phyloP scores from a whole-genome alignment of 2,797 vertebrate genomes.

The Anomalospiza imberbis region DNA sequence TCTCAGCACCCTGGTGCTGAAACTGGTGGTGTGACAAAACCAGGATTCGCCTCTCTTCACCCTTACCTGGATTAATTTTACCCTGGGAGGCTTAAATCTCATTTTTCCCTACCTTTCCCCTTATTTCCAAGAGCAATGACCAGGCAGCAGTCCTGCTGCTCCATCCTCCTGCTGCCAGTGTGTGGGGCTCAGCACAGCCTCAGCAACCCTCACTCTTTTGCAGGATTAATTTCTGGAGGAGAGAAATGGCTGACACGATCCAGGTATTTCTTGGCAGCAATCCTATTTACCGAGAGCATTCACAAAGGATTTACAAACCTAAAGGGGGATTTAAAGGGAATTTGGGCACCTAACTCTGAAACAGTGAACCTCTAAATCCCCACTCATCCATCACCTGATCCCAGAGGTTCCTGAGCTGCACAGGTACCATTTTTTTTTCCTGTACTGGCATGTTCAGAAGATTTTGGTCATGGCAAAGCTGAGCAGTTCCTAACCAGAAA shows the following conservation, averaged over 20 bases:
- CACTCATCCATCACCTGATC: conserved; percentile 29
- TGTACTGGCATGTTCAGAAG: background rate
- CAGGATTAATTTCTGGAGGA: conserved; percentile 1
- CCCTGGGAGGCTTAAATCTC: background rate
- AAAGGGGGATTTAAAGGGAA: conserved; percentile 52
- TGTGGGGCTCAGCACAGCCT: background rate
- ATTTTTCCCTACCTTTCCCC: background rate
- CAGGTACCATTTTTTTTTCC: background rate
- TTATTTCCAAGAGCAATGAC: background rate
- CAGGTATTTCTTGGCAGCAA: conserved; percentile 34
- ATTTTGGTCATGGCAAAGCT: background rate
- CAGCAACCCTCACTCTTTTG: background rate
- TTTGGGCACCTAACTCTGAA: conserved; percentile 39
- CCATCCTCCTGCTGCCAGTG: background rate
- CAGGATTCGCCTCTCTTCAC: background rate
- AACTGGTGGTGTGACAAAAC: background rate
- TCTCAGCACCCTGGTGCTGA: background rate
- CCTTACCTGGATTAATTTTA: background rate
- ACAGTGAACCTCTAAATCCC: conserved; percentile 14
- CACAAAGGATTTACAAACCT: conserved; percentile 45
- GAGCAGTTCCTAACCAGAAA: background rate
- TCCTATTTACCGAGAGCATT: conserved; percentile 17
- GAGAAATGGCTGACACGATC: conserved; percentile 10
- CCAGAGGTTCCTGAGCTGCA: background rate
- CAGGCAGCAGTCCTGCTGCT: background rate